These are phyloP conservation scores for Galeopsomyia nigrocyanea DNA, from an alignment of 2,888 invertebrate species.

Conservation along the genomic window DNA sequence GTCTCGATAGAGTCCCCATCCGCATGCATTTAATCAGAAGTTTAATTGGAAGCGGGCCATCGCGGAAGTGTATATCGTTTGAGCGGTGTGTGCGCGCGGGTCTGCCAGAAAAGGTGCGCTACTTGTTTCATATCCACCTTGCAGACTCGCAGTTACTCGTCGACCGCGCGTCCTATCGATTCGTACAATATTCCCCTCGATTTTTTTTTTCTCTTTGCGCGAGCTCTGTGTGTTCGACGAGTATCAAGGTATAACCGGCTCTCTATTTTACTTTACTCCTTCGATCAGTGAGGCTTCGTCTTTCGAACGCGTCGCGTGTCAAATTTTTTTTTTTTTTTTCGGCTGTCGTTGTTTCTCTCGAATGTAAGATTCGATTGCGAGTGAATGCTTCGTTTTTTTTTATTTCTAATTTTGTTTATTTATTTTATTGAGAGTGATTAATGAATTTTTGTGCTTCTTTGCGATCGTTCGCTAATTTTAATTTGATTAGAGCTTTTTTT, in stretches of 20 bases:
- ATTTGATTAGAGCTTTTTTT: too few relatives aligned
- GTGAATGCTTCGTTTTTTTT: too few relatives aligned
- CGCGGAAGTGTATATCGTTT: constrained; percentile 29
- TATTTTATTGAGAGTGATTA: too few relatives aligned
- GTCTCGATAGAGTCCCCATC: not conserved
- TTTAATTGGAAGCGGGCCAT: constrained; percentile 44
- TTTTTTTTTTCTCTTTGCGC: constrained; percentile 22
- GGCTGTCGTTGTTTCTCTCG: too few relatives aligned
- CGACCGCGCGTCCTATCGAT: constrained; percentile 2
- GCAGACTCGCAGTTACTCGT: not conserved
- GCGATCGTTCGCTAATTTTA: too few relatives aligned
- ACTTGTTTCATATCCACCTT: not conserved
- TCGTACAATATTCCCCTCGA: not conserved
- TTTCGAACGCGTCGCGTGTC: too few relatives aligned
- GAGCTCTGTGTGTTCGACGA: not conserved
- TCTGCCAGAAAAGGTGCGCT: constrained; percentile 1
- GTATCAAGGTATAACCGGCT: not conserved
- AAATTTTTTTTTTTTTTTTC: too few relatives aligned
- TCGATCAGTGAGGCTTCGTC: too few relatives aligned
- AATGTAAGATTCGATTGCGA: too few relatives aligned
- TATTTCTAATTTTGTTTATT: too few relatives aligned
- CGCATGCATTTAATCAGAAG: constrained; percentile 22
- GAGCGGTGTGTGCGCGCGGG: not conserved
- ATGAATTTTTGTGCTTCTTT: too few relatives aligned
- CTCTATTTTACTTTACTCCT: not conserved